Conservation (phyloP, 2,113 vertebrate species). For the Stomatorhinus ivindoensis region DNA sequence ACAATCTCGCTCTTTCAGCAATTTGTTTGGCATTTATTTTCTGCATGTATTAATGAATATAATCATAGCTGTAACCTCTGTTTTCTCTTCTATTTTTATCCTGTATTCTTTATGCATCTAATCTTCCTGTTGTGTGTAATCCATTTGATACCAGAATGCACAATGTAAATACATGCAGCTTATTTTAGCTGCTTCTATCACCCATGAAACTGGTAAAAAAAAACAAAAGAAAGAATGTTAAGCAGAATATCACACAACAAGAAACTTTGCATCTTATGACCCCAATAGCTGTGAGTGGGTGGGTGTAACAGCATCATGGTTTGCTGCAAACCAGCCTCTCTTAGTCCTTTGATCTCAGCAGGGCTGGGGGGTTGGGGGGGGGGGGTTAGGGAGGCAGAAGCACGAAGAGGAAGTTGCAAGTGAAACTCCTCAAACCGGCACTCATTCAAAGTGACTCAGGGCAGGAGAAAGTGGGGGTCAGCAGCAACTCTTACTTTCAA, state of each 20-base stretch:
- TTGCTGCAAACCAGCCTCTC: background rate
- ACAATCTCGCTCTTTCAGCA: background rate
- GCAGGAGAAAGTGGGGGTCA: background rate
- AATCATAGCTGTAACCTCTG: background rate
- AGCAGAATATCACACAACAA: background rate
- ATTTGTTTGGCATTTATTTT: background rate
- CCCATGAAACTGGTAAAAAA: background rate
- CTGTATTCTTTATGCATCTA: background rate
- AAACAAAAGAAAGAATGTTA: background rate
- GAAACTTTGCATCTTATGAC: background rate
- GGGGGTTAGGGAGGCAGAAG: background rate
- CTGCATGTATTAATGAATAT: background rate
- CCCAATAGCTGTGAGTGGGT: background rate
- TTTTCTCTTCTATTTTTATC: background rate
- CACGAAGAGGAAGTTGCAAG: background rate
- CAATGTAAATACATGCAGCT: background rate
- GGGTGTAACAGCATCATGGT: background rate
- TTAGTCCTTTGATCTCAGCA: background rate
- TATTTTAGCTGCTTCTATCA: background rate
- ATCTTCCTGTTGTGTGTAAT: background rate
- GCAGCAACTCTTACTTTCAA: background rate
- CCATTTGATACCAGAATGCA: background rate
- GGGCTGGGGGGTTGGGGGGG: background rate
- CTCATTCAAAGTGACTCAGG: slow-evolving; percentile 13
- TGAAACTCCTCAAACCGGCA: background rate